Conservation (phyloP, 2,888 invertebrate genomes). For the Agonopterix heracliana region DNA sequence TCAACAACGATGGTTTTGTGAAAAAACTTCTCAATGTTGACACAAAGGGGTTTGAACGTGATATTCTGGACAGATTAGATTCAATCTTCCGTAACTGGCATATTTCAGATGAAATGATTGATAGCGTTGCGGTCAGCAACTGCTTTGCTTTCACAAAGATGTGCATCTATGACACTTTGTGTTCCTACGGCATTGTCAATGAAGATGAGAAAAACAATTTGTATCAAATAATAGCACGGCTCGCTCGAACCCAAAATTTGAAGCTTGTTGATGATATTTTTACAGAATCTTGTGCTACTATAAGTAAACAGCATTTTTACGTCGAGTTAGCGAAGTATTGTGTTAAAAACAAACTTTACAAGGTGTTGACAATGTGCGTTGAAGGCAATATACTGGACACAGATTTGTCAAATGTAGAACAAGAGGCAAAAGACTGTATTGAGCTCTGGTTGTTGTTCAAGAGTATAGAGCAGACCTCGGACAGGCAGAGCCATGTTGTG, state of each 20-base stretch:
- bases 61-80: constrained; percentile 61
- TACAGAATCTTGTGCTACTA: constrained; percentile 61
- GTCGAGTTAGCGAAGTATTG: constrained; percentile 71
- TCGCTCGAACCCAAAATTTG: constrained; percentile 75
- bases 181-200: constrained; percentile 79
- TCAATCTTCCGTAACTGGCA: constrained; percentile 71
- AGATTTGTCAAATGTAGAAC: constrained; percentile 54
- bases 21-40: constrained; percentile 61
- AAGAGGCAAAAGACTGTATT: constrained; percentile 67
- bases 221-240: constrained; percentile 74
- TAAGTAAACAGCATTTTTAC: constrained; percentile 68
- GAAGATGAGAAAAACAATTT: constrained; percentile 74
- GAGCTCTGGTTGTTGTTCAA: constrained; percentile 72
- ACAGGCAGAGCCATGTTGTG: constrained; percentile 66
- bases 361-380: constrained; percentile 70
- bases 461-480: constrained; percentile 70
- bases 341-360: constrained; percentile 67
- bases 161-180: constrained; percentile 76
- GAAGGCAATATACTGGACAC: constrained; percentile 60
- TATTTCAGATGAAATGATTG: constrained; percentile 77
- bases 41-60: constrained; percentile 50
- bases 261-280: constrained; percentile 74
- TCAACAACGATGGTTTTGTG: constrained; percentile 60
- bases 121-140: constrained; percentile 57
- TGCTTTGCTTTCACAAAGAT: constrained; percentile 72